Evolutionary conservation across 1,140 invertebrate genomes (phyloP).

Genomic region (Nixonia krombeini): DNA sequence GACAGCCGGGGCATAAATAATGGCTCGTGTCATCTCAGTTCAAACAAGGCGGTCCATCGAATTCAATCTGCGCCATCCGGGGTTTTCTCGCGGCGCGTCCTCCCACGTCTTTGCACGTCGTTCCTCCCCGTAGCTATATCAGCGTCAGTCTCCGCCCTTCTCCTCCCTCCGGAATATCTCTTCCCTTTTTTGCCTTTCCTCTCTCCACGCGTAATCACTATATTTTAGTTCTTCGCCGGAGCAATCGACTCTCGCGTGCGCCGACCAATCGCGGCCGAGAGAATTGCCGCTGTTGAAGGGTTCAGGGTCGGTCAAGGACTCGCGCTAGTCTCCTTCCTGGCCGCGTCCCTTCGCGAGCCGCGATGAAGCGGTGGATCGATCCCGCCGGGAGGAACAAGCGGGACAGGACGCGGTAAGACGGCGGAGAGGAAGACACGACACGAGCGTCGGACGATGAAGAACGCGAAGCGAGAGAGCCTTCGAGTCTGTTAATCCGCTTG

Average conservation of each 20-base stretch:
- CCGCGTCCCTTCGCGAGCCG: constrained; percentile 30
- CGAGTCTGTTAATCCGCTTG: constrained; percentile 34
- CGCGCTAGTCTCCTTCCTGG: constrained; percentile 27
- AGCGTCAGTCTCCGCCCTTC: constrained; percentile 5
- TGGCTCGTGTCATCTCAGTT: no score
- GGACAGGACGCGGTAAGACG: constrained; percentile 11
- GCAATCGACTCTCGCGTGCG: constrained; percentile 55
- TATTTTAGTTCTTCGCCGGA: constrained; percentile 58
- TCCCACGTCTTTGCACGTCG: constrained; percentile 9
- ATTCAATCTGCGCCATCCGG: not conserved
- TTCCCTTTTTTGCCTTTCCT: constrained; percentile 28
- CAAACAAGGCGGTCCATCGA: not conserved
- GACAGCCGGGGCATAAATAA: no score
- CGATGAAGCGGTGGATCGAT: constrained; percentile 47
- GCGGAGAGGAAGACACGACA: not conserved
- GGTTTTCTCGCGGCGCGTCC: not conserved
- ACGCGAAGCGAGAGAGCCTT: no score
- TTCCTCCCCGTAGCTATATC: constrained; percentile 18
- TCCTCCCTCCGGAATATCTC: constrained; percentile 8
- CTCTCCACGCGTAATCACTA: constrained; percentile 58
- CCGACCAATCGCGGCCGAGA: constrained; percentile 47
- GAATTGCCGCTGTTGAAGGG: constrained; percentile 53
- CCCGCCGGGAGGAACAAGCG: constrained; percentile 30
- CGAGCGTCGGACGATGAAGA: not conserved
- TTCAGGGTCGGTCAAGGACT: constrained; percentile 69